Conservation (phyloP, 1,140 invertebrate species). For the Eriosoma lanigerum region DNA sequence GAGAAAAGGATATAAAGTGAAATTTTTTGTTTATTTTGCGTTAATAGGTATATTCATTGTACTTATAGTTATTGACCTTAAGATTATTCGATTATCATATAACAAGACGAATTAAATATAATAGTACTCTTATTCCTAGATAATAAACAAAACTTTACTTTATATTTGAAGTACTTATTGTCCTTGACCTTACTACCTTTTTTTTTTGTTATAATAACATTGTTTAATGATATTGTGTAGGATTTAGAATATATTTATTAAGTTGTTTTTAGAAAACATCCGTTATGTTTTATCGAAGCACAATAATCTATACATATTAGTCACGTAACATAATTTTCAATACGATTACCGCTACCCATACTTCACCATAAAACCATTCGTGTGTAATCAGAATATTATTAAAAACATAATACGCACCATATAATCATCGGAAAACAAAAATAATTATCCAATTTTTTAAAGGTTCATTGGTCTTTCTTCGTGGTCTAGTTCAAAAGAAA, state of each 20-base stretch:
- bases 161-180: not conserved
- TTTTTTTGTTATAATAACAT: not conserved
- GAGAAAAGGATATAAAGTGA: not conserved
- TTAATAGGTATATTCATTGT: not conserved
- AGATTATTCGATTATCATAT: too few species aligned
- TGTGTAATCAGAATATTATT: not conserved
- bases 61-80: not conserved
- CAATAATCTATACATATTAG: constrained; percentile 1
- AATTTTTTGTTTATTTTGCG: not conserved
- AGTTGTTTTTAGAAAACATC: not conserved
- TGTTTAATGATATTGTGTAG: not conserved
- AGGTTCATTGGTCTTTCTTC: constrained; percentile 7
- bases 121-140: not conserved
- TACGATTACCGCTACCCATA: not conserved
- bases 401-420: not conserved
- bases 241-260: constrained; percentile 10
- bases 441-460: not conserved
- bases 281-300: constrained; percentile 9
- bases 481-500: not conserved
- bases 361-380: not conserved
- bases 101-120: too few species aligned
- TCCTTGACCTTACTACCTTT: not conserved
- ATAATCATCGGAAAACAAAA: not conserved
- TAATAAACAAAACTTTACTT: not conserved
- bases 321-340: constrained; percentile 8